phyloP scores from a whole-genome alignment of 2,113 vertebrate genomes.

The Oxyruncus cristatus region DNA sequence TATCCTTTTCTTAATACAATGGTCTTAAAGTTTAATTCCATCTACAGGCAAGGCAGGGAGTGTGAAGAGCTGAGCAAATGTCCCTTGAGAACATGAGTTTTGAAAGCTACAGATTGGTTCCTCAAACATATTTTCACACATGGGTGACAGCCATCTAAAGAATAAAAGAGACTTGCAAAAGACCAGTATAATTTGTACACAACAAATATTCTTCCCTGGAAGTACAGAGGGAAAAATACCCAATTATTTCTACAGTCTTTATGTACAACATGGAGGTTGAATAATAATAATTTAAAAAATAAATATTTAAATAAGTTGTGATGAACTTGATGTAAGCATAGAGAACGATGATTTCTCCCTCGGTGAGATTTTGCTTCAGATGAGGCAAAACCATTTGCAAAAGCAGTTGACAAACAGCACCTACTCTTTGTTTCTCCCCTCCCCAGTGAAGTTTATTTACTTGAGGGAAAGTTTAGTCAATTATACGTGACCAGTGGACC shows the following conservation, averaged over 20 bases:
- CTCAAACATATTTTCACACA: not conserved
- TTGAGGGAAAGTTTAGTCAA: not conserved
- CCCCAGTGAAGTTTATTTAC: not conserved
- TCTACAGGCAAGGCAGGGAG: not conserved
- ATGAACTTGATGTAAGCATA: not conserved
- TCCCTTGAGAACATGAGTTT: not conserved
- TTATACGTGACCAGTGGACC: not conserved
- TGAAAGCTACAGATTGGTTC: not conserved
- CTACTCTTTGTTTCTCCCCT: not conserved
- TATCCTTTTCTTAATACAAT: not conserved
- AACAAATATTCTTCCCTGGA: not conserved
- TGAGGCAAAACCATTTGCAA: not conserved
- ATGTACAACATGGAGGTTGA: fast-evolving
- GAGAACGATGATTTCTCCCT: not conserved
- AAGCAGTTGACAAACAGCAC: not conserved
- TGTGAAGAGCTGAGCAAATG: not conserved
- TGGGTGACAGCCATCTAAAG: not conserved
- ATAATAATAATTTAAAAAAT: not conserved
- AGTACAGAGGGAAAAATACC: not conserved
- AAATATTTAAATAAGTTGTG: not conserved
- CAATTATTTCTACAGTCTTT: not conserved
- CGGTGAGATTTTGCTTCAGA: not conserved
- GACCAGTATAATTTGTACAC: not conserved
- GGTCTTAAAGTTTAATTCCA: not conserved
- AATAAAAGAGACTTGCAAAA: not conserved